Evolutionary conservation across 2,888 invertebrate genomes (phyloP).

Genomic region (Euproctis similis): DNA sequence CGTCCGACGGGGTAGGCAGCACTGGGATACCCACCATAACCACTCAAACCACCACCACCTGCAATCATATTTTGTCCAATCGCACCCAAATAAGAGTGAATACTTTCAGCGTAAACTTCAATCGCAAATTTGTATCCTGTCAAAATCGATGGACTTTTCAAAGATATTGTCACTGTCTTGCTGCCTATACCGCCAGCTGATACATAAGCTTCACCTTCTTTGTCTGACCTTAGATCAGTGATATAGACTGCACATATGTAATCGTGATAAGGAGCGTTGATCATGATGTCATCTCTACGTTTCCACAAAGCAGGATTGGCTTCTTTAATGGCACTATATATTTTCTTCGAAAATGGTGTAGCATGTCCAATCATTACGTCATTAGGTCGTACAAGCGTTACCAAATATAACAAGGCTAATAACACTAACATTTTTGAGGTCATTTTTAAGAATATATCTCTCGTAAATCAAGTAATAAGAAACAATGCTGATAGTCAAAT

Average conservation of each 20-base stretch:
- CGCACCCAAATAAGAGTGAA: slow-evolving; percentile 14
- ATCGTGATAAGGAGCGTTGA: slow-evolving; percentile 41
- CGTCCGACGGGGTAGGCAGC: slow-evolving; percentile 1
- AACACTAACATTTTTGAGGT: slow-evolving; percentile 1
- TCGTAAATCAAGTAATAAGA: neutral
- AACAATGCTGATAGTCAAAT: slow-evolving; percentile 6
- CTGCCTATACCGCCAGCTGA: slow-evolving; percentile 53
- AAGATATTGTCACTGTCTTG: slow-evolving; percentile 46
- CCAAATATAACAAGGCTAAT: slow-evolving; percentile 2
- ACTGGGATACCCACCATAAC: slow-evolving; percentile 1
- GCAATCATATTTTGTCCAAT: neutral
- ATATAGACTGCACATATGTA: slow-evolving; percentile 50
- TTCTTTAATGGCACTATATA: slow-evolving; percentile 48
- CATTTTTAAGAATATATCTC: slow-evolving; percentile 7
- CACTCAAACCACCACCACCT: neutral
- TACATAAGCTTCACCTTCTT: slow-evolving; percentile 50
- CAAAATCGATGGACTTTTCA: slow-evolving; percentile 54
- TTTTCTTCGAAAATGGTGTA: slow-evolving; percentile 35
- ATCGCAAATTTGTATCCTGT: slow-evolving; percentile 56
- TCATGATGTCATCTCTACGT: slow-evolving; percentile 45
- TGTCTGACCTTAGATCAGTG: slow-evolving; percentile 53
- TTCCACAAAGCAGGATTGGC: slow-evolving; percentile 55
- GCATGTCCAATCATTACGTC: slow-evolving; percentile 16
- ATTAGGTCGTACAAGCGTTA: slow-evolving; percentile 12
- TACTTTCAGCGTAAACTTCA: slow-evolving; percentile 45